Base-by-base conservation (phyloP, 2,797 vertebrate species). In the Myoxocephalus aenaeus region DNA sequence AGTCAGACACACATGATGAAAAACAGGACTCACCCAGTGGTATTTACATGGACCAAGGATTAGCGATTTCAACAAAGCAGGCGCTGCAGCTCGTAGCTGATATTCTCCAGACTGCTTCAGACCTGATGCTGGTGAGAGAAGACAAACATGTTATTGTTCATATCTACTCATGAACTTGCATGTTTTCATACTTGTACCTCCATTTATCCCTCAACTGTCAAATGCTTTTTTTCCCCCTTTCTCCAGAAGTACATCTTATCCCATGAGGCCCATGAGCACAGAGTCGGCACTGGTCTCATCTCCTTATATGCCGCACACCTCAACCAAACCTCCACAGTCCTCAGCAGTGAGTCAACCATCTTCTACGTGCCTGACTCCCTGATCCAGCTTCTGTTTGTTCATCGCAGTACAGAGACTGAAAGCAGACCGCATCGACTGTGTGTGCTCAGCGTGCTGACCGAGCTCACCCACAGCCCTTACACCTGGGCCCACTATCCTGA, bases 111-210 rank as follows among this genome's bases (percentile, higher is more conserved):
- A 73, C 75, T 14, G 89, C 94, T 11, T 87, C 92, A 32, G 85
- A 95, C 7, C 56, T 95, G 25, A 79, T 95, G 67, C 87, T 96
- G 92, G 97, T 97, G 84, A 93, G 95, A 84, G 13, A 65, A 74
- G 51, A 72, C 57, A 51, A 18, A 65, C 17, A 17, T 7, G 3
- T 56, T 65, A 15, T 17, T 25, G 12, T 59, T 17, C 8, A 36
- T 10, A 12, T 22, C 7, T 29, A 14, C 62, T 66, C 6, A 32
- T 40, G 2, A 42, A 12, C 20, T 5, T 0, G 34, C 25, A 27
- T 18, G n/a, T 44, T 67, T n/a, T 11, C 4, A 54, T 54, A 67
- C 3, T 29, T 22, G 7, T 9, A 20, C 6, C 5, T 53, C 4
- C 2, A 25, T 44, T 32, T 65, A 42, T 70, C 27, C 18, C 1